Evolutionary conservation across 2,888 invertebrate genomes (phyloP).

Genomic region (Acrobasis suavella): DNA sequence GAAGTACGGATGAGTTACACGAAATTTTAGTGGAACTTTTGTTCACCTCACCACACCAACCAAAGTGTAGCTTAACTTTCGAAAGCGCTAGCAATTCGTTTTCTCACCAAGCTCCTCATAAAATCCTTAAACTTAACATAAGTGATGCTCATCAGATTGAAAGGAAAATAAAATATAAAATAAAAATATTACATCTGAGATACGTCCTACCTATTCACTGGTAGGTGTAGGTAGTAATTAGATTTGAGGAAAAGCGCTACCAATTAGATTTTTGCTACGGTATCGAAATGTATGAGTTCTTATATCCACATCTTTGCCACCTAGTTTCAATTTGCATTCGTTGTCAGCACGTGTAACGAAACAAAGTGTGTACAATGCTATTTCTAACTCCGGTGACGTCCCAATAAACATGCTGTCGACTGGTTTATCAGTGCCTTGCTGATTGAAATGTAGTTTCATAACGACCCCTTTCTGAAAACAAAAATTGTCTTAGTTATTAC

Average conservation of each 20-base stretch:
- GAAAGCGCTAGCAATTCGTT: too few species aligned
- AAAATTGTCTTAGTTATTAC: neutral
- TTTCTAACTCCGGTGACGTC: constrained; percentile 94
- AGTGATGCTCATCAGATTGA: too few species aligned
- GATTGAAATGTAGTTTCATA: constrained; percentile 87
- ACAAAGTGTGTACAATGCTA: constrained; percentile 94
- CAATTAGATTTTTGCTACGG: constrained; percentile 89
- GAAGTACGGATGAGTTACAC: too few species aligned
- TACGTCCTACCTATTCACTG: too few species aligned
- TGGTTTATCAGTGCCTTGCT: constrained; percentile 88
- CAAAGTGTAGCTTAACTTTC: too few species aligned
- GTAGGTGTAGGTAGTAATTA: constrained; percentile 47
- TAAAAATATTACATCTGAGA: too few species aligned
- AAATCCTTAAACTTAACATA: too few species aligned
- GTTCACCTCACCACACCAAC: too few species aligned
- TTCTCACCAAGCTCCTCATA: too few species aligned
- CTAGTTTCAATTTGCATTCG: constrained; percentile 88
- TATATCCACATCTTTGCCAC: constrained; percentile 87
- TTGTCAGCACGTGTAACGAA: constrained; percentile 89
- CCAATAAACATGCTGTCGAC: constrained; percentile 91
- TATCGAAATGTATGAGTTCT: constrained; percentile 88
- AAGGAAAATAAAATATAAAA: too few species aligned
- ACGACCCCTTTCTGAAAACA: constrained; percentile 88
- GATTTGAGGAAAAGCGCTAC: constrained; percentile 92
- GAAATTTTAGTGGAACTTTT: too few species aligned